A percentile compares a stretch with the other conserved stretches of the same genome.
Evolutionary conservation across 2,888 invertebrate genomes (phyloP).

Genomic region (Coelopa pilipes): DNA sequence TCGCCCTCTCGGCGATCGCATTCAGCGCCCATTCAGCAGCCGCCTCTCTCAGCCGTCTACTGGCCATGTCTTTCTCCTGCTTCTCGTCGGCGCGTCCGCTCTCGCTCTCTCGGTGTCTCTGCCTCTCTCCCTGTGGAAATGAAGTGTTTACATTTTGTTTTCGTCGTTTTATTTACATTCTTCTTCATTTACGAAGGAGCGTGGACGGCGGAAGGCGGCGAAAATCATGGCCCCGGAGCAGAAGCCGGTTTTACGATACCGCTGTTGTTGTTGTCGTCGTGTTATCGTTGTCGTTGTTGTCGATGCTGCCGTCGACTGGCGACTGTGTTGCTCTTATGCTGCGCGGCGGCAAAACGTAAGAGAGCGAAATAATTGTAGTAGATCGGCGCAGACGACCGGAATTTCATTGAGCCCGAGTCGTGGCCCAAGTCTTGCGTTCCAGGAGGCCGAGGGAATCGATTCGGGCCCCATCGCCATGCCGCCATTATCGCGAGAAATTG

Average conservation of each 20-base stretch:
- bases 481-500: too few relatives aligned
- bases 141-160: neutral
- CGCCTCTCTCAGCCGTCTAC: neutral
- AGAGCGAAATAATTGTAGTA: conserved; percentile 20
- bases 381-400: conserved; percentile 9
- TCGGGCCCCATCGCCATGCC: too few relatives aligned
- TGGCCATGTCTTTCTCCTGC: neutral
- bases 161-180: neutral
- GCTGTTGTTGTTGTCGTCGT: conserved; percentile 24
- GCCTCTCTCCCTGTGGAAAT: neutral
- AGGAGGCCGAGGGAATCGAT: too few relatives aligned
- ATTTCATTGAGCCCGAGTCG: conserved; percentile 32
- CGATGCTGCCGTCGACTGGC: conserved; percentile 16
- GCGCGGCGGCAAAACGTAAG: conserved; percentile 9
- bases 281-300: conserved; percentile 19
- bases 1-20: neutral
- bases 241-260: conserved; percentile 36
- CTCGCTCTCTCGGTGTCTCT: neutral
- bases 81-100: neutral
- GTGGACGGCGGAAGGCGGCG: conserved; percentile 1
- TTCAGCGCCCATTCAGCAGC: conserved; percentile 13
- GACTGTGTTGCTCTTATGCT: neutral
- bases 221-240: conserved; percentile 43
- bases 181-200: conserved; percentile 18
- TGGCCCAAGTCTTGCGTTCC: conserved; percentile 33